Conservation (phyloP, 2,888 invertebrate species). For the Tethea ocularis region DNA sequence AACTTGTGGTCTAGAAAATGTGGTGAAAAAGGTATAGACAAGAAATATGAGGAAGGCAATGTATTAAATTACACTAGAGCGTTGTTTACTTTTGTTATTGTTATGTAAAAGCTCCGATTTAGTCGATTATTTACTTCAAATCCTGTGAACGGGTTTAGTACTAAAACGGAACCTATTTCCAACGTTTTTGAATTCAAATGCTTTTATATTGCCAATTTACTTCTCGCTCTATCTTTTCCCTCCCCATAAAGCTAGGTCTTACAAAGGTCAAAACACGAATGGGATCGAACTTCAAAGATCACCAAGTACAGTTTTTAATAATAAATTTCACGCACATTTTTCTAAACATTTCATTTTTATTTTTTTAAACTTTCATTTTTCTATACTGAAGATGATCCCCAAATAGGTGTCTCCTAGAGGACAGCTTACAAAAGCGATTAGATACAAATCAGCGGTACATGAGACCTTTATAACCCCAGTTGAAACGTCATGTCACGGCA, state of each 20-base stretch:
- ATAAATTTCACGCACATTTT: too few relatives aligned
- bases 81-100: neutral
- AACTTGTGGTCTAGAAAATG: conserved; percentile 1
- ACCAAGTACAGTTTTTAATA: too few relatives aligned
- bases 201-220: too few relatives aligned
- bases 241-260: too few relatives aligned
- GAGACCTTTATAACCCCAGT: conserved; percentile 1
- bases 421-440: neutral
- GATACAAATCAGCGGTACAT: neutral
- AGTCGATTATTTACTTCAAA: neutral
- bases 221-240: too few relatives aligned
- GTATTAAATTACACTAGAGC: neutral
- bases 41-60: neutral
- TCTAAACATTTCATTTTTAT: too few relatives aligned
- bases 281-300: too few relatives aligned
- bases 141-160: neutral
- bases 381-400: neutral
- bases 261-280: too few relatives aligned
- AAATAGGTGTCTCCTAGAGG: neutral
- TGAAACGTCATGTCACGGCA: neutral
- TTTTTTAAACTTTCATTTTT: too few relatives aligned
- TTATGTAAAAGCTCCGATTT: neutral
- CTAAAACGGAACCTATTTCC: too few relatives aligned
- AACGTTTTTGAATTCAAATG: too few relatives aligned
- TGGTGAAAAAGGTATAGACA: neutral